These are phyloP conservation scores for Synanthedon myopaeformis DNA, from an alignment of 2,888 invertebrate genomes.

Conservation along the genomic window DNA sequence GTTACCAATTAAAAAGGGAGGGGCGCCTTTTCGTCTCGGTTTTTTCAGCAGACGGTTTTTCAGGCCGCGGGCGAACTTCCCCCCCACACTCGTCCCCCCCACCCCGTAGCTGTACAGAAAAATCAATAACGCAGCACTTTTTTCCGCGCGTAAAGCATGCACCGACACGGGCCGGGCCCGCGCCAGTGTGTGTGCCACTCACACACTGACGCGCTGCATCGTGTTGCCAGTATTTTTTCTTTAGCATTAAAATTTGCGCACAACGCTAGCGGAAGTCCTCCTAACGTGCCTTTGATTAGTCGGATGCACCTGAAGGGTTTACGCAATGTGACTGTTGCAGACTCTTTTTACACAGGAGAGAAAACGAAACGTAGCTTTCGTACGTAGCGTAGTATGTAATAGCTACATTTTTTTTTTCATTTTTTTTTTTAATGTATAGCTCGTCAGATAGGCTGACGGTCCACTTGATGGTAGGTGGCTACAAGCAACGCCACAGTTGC, in stretches of 20 bases:
- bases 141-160: slow-evolving; percentile 72
- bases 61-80: slow-evolving; percentile 59
- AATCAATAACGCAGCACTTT: slow-evolving; percentile 73
- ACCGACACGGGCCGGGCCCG: slow-evolving; percentile 44
- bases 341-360: neutral
- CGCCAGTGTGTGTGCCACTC: slow-evolving; percentile 38
- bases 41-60: slow-evolving; percentile 71
- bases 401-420: too few relatives aligned
- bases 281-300: slow-evolving; percentile 41
- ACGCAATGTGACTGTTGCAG: slow-evolving; percentile 18
- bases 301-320: slow-evolving; percentile 42
- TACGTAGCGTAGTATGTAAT: too few relatives aligned
- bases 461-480: too few relatives aligned
- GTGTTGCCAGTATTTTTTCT: slow-evolving; percentile 55
- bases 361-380: neutral
- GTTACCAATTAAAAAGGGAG: slow-evolving; percentile 71
- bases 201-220: slow-evolving; percentile 34
- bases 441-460: too few relatives aligned
- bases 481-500: too few relatives aligned
- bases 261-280: slow-evolving; percentile 19
- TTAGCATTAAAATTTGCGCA: slow-evolving; percentile 49
- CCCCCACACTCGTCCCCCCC: slow-evolving; percentile 23
- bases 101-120: slow-evolving; percentile 63
- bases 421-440: too few relatives aligned
- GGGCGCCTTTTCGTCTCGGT: slow-evolving; percentile 70